Evolutionary conservation across 2,797 vertebrate genomes (phyloP).

Genomic region (Neostethus bicornis): DNA sequence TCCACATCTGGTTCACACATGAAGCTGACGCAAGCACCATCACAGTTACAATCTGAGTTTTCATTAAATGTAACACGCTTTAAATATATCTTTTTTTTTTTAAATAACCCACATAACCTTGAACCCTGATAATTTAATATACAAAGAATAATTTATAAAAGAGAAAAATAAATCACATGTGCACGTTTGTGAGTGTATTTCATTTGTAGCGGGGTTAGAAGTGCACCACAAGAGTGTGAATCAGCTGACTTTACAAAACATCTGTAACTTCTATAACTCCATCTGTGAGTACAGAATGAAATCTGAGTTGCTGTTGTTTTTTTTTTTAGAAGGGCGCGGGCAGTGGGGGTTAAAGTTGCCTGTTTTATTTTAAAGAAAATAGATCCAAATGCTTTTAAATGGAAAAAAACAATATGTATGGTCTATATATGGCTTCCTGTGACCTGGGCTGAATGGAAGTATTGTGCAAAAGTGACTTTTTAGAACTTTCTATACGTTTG

Average conservation of each 20-base stretch:
- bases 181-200: conserved; percentile 5
- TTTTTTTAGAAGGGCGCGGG: too few species aligned
- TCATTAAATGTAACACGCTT: conserved; percentile 9
- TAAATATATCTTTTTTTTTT: not conserved
- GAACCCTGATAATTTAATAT: too few species aligned
- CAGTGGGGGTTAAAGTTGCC: too few species aligned
- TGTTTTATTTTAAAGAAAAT: too few species aligned
- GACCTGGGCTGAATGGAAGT: too few species aligned
- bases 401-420: too few species aligned
- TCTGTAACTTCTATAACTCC: not conserved
- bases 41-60: not conserved
- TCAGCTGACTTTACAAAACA: conserved; percentile 40
- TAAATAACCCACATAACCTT: too few species aligned
- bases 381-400: too few species aligned
- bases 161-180: conserved; percentile 16
- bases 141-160: conserved; percentile 7
- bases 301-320: not conserved
- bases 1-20: conserved; percentile 53
- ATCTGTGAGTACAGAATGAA: not conserved
- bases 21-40: conserved; percentile 7
- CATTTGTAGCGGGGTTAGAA: conserved; percentile 26
- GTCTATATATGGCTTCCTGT: too few species aligned
- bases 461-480: too few species aligned
- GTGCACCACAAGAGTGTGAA: conserved; percentile 37
- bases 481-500: too few species aligned